These are phyloP conservation scores for Aporophyla lueneburgensis DNA, from an alignment of 2,888 invertebrate species.

Conservation along the genomic window DNA sequence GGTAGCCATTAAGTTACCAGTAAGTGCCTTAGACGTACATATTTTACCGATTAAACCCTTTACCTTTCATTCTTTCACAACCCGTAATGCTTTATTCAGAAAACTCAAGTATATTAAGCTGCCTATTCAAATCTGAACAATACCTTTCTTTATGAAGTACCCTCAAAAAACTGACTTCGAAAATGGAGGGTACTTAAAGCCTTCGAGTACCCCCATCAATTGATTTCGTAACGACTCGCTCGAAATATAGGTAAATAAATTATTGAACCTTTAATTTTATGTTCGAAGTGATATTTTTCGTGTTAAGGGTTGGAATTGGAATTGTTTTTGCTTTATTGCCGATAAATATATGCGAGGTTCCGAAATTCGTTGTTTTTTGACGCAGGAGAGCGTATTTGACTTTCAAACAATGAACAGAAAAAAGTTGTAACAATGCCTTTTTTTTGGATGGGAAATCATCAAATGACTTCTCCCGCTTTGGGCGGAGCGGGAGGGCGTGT, in stretches of 20 bases:
- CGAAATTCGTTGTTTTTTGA: background rate
- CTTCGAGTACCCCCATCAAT: conserved; percentile 32
- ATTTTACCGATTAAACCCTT: conserved; percentile 5
- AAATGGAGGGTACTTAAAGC: conserved; percentile 34
- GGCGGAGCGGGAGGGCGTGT: too few species aligned
- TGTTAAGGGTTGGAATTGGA: background rate
- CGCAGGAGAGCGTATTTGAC: too few species aligned
- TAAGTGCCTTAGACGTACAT: background rate
- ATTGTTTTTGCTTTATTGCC: background rate
- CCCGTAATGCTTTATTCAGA: conserved; percentile 18
- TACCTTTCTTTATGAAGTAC: conserved; percentile 46
- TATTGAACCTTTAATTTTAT: conserved; percentile 16
- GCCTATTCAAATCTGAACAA: conserved; percentile 41
- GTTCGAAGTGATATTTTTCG: conserved; percentile 17
- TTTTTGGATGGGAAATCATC: too few species aligned
- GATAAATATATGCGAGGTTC: background rate
- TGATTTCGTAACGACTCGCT: conserved; percentile 29
- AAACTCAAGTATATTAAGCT: conserved; percentile 36
- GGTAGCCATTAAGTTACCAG: background rate
- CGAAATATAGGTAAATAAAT: conserved; percentile 36
- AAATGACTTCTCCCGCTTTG: too few species aligned
- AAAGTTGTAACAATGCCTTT: too few species aligned
- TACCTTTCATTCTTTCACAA: conserved; percentile 10
- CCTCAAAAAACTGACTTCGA: conserved; percentile 33
- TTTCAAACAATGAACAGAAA: too few species aligned